Base-by-base conservation (phyloP, 2,797 vertebrate genomes). In the Hippoglossus hippoglossus region DNA sequence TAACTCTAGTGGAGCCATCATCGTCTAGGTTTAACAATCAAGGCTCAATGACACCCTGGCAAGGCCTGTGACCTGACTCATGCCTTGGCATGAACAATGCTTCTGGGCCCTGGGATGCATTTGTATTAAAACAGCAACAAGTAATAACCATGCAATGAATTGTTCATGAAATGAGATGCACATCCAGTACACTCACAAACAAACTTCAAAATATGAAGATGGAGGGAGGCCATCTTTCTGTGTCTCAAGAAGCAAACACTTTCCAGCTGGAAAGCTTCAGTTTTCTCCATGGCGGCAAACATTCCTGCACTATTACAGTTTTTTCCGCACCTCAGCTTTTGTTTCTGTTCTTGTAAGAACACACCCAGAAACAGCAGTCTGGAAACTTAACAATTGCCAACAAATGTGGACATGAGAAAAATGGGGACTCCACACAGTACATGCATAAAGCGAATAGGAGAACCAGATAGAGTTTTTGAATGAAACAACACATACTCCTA, bases 231-330 rank as follows among this genome's bases (percentile, higher is more conserved):
- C 66, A 74, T 81, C 58, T 60, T 25, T 62, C 51, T 51, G 39
- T 67, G 21, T 74, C 44, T 79, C 51, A 67, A 36, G 57, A 79
- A 24, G 24, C 15, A 34, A 54, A 56, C 52, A 67, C 57, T 50
- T 55, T 88, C 79, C 82, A 90, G 86, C 83, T 86, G 78, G 71
- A 83, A 78, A 78, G 52, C 69, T 67, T 86, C 63, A 79, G 67
- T 90, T 75, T 59, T 79, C 68, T 88, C 71, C 39, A 71, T 82
- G 79, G 83, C 78, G 84, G 80, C 79, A 75, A 81, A 83, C 90
- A 92, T 92, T 94, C 84, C 80, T 87, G 57, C 63, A 80, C 67
- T 85, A 70, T 91, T 88, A 81, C 53, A 72, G 36, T 67, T 90
- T 49, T 89, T 91, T 82, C 85, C 66, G 13, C 71, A 84, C 71